Base-by-base conservation (phyloP, 2,888 invertebrate species). In the Ectemnius lituratus region DNA sequence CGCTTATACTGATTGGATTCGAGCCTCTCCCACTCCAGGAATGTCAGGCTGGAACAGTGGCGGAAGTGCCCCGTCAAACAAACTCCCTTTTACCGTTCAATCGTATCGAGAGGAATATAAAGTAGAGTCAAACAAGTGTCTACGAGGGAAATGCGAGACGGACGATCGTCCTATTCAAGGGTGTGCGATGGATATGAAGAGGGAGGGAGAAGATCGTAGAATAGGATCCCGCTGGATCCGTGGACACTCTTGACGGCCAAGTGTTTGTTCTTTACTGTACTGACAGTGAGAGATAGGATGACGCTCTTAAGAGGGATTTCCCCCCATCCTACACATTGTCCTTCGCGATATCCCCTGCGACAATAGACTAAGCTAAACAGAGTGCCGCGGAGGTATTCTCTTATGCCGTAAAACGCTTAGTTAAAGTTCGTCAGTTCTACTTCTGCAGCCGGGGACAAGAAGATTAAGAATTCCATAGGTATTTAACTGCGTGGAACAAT, bases 1-100 rank as follows among this genome's bases (percentile, higher is more conserved):
- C 69, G 63, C 64, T 72, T 56, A 13, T 52, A 56, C 69, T 60
- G 63, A 73, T 64, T 72, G 72, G 69, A 73, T 73, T 56, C 27
- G 28, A 16, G 37, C 18, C 16, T 37, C 37, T 37, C 37, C 11
- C 11, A 8, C 37, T 37, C 37, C 37, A 11, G 8, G 1, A 37
- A 37, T 37, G 37, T 8, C 37, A 23, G 37, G 8, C 37, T 37
- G 8, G 8, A 37, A 37, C 8, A 37, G 37, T 37, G 37, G 37
- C 37, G 37, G 37, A 37, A 37, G 37, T 37, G 37, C 8, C 8
- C 37, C 37, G 37, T 11, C 37, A 37, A 37, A 37, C 37, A 37
- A 37, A 37, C 37, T 37, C 27, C 63, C 52, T 23, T 58, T 37
- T 52, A 49, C 13, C 23, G 46, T 52, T 56, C 45, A 70, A 70